phyloP scores from a whole-genome alignment of 2,113 vertebrate species.

The Microcebus murinus region DNA sequence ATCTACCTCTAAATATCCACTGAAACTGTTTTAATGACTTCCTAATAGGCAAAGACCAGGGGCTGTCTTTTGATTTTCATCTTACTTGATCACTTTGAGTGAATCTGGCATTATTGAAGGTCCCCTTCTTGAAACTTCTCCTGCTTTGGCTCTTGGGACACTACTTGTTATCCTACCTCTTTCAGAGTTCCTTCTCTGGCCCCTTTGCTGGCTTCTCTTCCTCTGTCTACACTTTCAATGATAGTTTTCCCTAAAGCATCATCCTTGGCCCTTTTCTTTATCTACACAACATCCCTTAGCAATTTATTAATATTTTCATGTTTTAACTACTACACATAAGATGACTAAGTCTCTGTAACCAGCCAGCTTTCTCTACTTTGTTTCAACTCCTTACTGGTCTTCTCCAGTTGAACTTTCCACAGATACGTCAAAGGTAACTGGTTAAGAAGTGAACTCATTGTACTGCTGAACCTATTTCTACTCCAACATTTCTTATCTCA shows the following conservation, averaged over 20 bases:
- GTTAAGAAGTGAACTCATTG: constrained; percentile 23
- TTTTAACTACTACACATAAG: neutral
- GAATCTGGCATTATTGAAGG: neutral
- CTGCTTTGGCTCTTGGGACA: neutral
- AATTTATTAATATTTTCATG: constrained; percentile 1
- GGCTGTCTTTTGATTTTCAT: neutral
- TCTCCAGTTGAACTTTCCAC: neutral
- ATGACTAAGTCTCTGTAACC: neutral
- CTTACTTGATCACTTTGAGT: neutral
- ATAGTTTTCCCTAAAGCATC: neutral
- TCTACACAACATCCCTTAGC: neutral
- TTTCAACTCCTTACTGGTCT: neutral
- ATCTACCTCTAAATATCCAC: neutral
- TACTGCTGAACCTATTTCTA: neutral
- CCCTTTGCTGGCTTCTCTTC: neutral
- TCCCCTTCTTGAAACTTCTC: neutral
- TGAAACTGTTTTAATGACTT: neutral
- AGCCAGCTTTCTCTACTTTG: neutral
- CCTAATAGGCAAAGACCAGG: neutral
- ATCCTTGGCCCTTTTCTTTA: neutral
- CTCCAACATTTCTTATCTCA: constrained; percentile 13
- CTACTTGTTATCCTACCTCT: neutral
- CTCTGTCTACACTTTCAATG: neutral
- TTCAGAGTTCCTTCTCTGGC: neutral
- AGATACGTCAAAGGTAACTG: neutral